Base-by-base conservation (phyloP, 2,113 vertebrate species). In the Calypte anna region DNA sequence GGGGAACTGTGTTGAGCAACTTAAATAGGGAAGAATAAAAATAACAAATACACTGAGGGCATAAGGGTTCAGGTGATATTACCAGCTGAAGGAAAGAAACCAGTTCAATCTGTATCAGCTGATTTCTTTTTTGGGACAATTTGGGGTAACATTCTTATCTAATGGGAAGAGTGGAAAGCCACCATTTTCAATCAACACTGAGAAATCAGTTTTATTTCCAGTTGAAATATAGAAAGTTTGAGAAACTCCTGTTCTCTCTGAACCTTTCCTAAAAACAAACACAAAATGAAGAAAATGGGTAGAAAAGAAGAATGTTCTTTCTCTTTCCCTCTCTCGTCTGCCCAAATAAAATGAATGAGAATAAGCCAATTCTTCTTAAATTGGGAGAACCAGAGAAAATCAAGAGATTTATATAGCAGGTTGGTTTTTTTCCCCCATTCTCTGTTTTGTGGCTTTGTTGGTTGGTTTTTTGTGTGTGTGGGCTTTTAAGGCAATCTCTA, bases 251-350 rank as follows among this genome's bases (percentile, higher is more conserved):
- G 7, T 38, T 86, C 51, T 33, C 4, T 25, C 14, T 88, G 27
- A 75, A 66, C 4, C 3, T 81, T 80, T 55, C 12, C 43, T 48
- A 30, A 10, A 48, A 70, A 23, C 14, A 18, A 53, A 72, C 75
- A 23, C 5, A 40, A 59, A 74, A 51, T 21, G 13, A 57, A 82
- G 50, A 28, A 63, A 82, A 86, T 33, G 9, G 2, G 1, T 63
- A 25, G 36, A 27, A 53, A 57, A 76, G 17, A 46, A 63, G 8
- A 40, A 19, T 31, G 14, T 50, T 70, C 3, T 44, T 66, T 77
- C 3, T 54, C 1, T 44, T 1, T 68, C 19, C 17, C 9, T 63
- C 8, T 0, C 21, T 7, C 1, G 3, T 22, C 25, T 12, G 44
- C 18, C 21, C 6, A 44, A 63, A 18, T 31, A 54, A 15, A 86